Evolutionary conservation across 1,140 invertebrate species (phyloP).

Genomic region (Brachionus calyciflorus): DNA sequence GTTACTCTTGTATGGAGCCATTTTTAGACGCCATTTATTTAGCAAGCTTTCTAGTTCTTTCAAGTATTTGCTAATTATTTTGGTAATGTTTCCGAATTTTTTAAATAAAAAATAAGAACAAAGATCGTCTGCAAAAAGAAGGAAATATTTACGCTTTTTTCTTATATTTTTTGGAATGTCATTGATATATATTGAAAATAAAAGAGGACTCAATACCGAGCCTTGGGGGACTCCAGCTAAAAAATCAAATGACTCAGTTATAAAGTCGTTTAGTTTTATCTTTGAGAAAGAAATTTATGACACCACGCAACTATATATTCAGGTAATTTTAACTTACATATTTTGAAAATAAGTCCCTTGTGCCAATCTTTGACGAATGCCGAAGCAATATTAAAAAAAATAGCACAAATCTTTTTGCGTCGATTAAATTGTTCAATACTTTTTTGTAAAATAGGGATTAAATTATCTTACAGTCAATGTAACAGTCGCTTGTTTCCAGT

Average conservation of each 20-base stretch:
- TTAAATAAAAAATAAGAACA: too few relatives aligned
- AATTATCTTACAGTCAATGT: background rate
- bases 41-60: too few relatives aligned
- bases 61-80: too few relatives aligned
- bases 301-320: background rate
- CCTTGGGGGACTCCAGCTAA: background rate
- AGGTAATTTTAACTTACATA: background rate
- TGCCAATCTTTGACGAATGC: background rate
- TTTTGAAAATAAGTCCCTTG: background rate
- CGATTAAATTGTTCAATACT: background rate
- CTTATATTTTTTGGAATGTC: background rate
- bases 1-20: too few relatives aligned
- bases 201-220: background rate
- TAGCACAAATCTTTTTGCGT: conserved; percentile 1
- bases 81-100: too few relatives aligned
- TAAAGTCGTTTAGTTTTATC: background rate
- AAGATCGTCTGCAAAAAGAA: too few relatives aligned
- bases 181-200: background rate
- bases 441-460: background rate
- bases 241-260: background rate
- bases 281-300: background rate
- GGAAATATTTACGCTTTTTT: too few relatives aligned
- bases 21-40: too few relatives aligned
- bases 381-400: background rate
- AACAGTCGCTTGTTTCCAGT: background rate